Conservation (phyloP, 2,888 invertebrate genomes). For the Tipula helvola region DNA sequence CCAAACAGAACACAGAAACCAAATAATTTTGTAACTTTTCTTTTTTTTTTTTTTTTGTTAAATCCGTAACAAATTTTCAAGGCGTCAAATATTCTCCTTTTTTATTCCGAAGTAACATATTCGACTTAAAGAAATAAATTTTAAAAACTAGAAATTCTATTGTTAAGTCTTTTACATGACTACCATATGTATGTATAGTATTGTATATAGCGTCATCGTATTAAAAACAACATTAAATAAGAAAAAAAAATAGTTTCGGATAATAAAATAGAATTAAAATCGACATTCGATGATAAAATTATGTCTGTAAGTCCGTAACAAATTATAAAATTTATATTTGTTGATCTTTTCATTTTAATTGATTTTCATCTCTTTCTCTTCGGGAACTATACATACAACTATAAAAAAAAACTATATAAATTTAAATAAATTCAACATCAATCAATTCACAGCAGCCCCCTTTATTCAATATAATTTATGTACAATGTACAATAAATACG, state of each 20-base stretch:
- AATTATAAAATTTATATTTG: slow-evolving; percentile 4
- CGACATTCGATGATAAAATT: background rate
- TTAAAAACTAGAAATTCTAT: background rate
- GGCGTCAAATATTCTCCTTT: slow-evolving; percentile 4
- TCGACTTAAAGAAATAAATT: background rate
- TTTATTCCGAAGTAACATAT: background rate
- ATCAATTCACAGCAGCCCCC: background rate
- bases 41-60: background rate
- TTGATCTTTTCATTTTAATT: slow-evolving; percentile 4
- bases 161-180: background rate
- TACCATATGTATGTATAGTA: background rate
- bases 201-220: background rate
- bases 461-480: background rate
- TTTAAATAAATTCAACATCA: background rate
- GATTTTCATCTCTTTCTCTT: background rate
- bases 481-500: background rate
- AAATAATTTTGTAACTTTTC: background rate
- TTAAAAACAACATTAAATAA: background rate
- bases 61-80: background rate
- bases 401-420: background rate
- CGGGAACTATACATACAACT: background rate
- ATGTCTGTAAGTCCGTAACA: background rate
- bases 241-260: background rate
- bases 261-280: slow-evolving; percentile 1
- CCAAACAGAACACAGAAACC: background rate